These are phyloP conservation scores for Contarinia nasturtii DNA, from an alignment of 1,140 invertebrate genomes.

Conservation along the genomic window DNA sequence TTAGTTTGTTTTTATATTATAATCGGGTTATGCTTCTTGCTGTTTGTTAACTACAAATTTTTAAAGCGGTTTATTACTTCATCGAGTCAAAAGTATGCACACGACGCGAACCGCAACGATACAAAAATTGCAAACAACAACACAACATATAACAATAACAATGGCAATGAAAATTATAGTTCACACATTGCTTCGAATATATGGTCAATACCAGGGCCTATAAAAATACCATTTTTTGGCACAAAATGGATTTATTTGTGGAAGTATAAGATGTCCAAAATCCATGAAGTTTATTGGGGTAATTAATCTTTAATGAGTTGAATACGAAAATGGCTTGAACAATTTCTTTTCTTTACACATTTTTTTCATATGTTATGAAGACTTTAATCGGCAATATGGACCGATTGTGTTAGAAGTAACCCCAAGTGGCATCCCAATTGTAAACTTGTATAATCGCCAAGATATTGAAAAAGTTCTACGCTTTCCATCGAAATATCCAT, in stretches of 20 bases:
- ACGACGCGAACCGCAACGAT: background rate
- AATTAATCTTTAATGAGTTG: constrained; percentile 12
- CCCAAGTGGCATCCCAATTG: constrained; percentile 49
- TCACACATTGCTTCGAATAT: constrained; percentile 1
- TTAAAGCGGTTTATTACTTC: background rate
- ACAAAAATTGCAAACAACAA: background rate
- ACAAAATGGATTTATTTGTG: constrained; percentile 54
- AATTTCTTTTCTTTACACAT: background rate
- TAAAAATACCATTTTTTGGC: constrained; percentile 51
- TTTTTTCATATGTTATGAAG: constrained; percentile 20
- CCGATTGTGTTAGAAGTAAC: constrained; percentile 56
- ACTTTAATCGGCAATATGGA: constrained; percentile 52
- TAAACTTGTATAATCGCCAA: constrained; percentile 51
- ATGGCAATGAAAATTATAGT: background rate
- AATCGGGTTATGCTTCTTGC: background rate
- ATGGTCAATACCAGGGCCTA: constrained; percentile 49
- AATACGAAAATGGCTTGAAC: background rate
- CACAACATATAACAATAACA: background rate
- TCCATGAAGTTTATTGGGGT: constrained; percentile 66
- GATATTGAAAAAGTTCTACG: constrained; percentile 63
- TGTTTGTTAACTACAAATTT: background rate
- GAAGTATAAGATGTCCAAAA: constrained; percentile 46
- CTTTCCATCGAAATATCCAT: constrained; percentile 48
- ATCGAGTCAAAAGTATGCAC: background rate
- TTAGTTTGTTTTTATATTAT: constrained; percentile 1